Base-by-base conservation (phyloP, 2,113 vertebrate genomes). In the Neodon shergylaensis region DNA sequence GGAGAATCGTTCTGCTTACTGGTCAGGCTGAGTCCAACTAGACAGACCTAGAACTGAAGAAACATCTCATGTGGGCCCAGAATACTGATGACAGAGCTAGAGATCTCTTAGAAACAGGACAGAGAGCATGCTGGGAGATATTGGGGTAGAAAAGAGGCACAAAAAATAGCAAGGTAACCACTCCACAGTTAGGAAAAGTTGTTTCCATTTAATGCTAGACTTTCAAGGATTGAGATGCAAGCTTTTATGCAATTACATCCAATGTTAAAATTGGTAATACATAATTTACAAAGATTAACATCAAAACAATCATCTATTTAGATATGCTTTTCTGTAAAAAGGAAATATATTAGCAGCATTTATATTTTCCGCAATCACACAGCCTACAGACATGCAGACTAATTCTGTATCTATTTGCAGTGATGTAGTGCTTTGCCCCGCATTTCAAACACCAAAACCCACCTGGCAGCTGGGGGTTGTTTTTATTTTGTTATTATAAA, bases 271-370 rank as follows among this genome's bases (percentile, higher is more conserved):
- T 99, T 98, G 98, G 98, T 99, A 98, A 99, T 99, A 99, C 98
- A 99, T 99, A 98, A 99, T 99, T 99, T 99, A 99, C 99, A 99
- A 99, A 99, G 99, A 99, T 99, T 99, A 99, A 99, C 98, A 98
- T 98, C 98, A 99, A 99, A 99, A 99, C 98, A 99, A 98, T 98
- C 98, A 98, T 99, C 98, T 99, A 98, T 98, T 98, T 98, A 98
- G 98, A 99, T 99, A 99, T 98, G 98, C 98, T 99, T 98, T 99
- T 98, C 98, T 98, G 98, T 99, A 99, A 99, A 99, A 99, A 99
- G 98, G 99, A 99, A 99, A 99, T 98, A 98, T 98, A 99, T 99
- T 99, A 99, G 99, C 99, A 99, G 99, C 99, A 99, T 99, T 98
- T 99, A 98, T 99, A 98, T 98, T 98, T 98, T 98, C 98, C 98